Percentiles rank a stretch among this genome's conserved stretches.
Conservation (phyloP, 2,888 invertebrate species). For the Chouioia cunea region DNA sequence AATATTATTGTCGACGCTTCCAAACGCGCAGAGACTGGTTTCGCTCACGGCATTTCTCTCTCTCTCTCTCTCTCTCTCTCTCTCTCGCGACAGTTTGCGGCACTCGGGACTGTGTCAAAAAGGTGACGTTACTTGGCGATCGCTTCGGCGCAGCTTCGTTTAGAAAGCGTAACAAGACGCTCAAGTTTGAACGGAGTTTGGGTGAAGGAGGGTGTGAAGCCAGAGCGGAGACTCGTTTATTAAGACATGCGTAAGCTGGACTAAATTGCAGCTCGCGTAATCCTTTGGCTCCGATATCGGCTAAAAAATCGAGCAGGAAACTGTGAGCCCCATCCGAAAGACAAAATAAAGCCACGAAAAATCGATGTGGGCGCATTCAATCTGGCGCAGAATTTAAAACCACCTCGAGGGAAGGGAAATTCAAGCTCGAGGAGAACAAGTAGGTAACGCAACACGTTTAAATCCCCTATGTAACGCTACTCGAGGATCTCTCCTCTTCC, state of each 20-base stretch:
- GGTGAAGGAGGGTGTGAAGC: too few relatives aligned
- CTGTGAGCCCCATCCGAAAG: neutral
- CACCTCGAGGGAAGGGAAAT: constrained; percentile 50
- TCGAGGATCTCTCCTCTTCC: constrained; percentile 14
- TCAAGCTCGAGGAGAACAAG: constrained; percentile 44
- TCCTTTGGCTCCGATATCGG: constrained; percentile 6
- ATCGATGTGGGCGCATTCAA: constrained; percentile 47
- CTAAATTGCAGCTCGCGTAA: neutral
- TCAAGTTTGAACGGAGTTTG: too few relatives aligned
- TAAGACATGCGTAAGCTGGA: too few relatives aligned
- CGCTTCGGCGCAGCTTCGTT: too few relatives aligned
- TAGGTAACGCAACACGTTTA: constrained; percentile 44
- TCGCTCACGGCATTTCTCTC: too few relatives aligned
- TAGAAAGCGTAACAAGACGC: too few relatives aligned
- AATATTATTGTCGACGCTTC: constrained; percentile 17
- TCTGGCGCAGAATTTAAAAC: constrained; percentile 33
- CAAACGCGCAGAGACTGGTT: too few relatives aligned
- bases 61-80: too few relatives aligned
- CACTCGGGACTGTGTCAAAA: too few relatives aligned
- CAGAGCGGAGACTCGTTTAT: too few relatives aligned
- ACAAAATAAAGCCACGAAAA: neutral
- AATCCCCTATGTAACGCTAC: constrained; percentile 44
- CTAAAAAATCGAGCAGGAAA: neutral
- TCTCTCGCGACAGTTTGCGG: too few relatives aligned
- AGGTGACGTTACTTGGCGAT: too few relatives aligned